Conservation (phyloP, 2,113 vertebrate genomes). For the Amphiprion ocellaris region DNA sequence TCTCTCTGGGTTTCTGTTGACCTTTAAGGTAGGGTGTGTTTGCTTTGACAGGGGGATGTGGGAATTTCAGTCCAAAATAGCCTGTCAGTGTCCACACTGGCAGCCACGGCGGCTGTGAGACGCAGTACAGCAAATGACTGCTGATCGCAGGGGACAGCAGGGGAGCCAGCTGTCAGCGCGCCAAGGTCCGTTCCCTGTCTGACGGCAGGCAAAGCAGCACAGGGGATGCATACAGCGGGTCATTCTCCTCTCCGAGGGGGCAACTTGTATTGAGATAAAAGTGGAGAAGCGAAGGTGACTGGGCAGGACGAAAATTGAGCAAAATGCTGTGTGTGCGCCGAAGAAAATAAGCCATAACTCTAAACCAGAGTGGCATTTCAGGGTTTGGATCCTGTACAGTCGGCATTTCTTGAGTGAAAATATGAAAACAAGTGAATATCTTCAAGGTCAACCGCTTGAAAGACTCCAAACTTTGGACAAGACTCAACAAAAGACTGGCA, state of each 20-base stretch:
- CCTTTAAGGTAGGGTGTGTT: constrained; percentile 69
- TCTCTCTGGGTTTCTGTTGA: constrained; percentile 60
- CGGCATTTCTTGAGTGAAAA: constrained; percentile 2
- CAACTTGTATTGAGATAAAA: constrained; percentile 46
- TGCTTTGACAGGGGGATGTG: constrained; percentile 67
- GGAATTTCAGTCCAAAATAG: constrained; percentile 76
- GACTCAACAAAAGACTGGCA: not conserved
- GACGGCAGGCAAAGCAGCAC: constrained; percentile 60
- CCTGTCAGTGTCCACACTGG: constrained; percentile 62
- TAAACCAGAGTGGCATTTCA: not conserved
- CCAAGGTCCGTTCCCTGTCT: constrained; percentile 57
- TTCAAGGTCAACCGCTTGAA: constrained; percentile 37
- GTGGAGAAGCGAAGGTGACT: constrained; percentile 52
- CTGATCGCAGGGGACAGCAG: constrained; percentile 68
- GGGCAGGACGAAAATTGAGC: not conserved
- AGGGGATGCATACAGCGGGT: constrained; percentile 47
- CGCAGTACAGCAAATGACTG: constrained; percentile 75
- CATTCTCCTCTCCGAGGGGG: constrained; percentile 35
- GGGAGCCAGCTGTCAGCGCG: constrained; percentile 70
- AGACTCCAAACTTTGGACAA: constrained; percentile 1
- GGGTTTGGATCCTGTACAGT: not conserved
- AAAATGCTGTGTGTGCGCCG: constrained; percentile 23
- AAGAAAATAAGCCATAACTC: constrained; percentile 26
- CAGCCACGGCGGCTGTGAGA: constrained; percentile 58
- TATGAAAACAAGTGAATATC: not conserved